Conservation (phyloP, 2,888 invertebrate genomes). For the Ectemnius cavifrons region DNA sequence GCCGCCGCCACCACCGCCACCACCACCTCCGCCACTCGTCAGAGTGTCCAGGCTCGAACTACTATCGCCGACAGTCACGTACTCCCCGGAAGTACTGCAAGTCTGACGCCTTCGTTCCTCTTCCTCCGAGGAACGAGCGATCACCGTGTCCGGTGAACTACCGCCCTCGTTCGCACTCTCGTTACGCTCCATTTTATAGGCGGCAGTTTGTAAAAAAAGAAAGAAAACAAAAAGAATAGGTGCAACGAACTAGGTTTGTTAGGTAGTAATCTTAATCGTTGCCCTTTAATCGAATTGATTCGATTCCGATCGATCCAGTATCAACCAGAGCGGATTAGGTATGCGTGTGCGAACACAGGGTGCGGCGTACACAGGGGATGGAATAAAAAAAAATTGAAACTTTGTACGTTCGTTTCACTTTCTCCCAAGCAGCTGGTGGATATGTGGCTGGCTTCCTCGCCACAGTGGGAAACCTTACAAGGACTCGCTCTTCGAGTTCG, state of each 20-base stretch:
- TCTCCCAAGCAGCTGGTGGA: no score
- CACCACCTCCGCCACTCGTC: slow-evolving; percentile 37
- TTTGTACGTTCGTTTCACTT: no score
- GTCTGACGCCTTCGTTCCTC: slow-evolving; percentile 61
- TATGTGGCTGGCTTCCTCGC: slow-evolving; percentile 63
- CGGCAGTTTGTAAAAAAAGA: no score
- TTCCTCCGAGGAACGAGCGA: slow-evolving; percentile 69
- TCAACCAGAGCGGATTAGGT: no score
- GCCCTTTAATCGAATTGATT: no score
- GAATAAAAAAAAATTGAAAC: background rate
- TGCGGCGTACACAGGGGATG: background rate
- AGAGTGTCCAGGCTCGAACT: slow-evolving; percentile 71
- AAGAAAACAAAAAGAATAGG: no score
- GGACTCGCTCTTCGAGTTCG: slow-evolving; percentile 47
- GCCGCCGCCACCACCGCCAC: background rate
- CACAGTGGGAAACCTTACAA: slow-evolving; percentile 67
- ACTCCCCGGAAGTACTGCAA: slow-evolving; percentile 59
- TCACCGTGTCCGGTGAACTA: slow-evolving; percentile 70
- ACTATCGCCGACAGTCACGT: slow-evolving; percentile 66
- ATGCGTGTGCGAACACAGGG: background rate
- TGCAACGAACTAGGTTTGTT: background rate
- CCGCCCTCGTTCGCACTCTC: slow-evolving; percentile 67
- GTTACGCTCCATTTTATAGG: slow-evolving; percentile 63
- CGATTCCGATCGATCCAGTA: no score
- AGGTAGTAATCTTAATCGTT: no score